Base-by-base conservation (phyloP, 1,140 invertebrate genomes). In the Phthorimaea operculella region DNA sequence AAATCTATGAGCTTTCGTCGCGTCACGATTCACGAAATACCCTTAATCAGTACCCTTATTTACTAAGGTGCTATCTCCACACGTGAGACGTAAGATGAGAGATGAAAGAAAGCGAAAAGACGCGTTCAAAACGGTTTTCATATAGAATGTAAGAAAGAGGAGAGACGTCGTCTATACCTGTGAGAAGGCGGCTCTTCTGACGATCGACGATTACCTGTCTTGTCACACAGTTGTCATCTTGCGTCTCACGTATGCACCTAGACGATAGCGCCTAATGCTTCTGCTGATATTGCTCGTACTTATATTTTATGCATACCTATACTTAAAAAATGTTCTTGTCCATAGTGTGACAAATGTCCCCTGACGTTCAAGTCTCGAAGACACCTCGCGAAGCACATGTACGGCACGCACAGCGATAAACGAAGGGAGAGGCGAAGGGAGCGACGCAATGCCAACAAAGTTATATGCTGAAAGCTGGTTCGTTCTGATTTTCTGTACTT, bases 311-410 rank as follows among this genome's bases (percentile, higher is more conserved):
- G 11, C 21, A 50, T 11, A 6, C 4, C n/a, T n/a, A n/a, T n/a
- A n/a, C n/a, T n/a, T n/a, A n/a, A n/a, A n/a, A n/a, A n/a, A n/a
- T n/a, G n/a, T n/a, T n/a, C 5, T 50, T 21, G 12, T 4, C 51
- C 50, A 0, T 55, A 64, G 62, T 64, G 58, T 18, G 34, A 49
- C 0, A 17, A 51, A n/a, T 64, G 62, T 17, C 50, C 55, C 0
- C 28, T 3, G 7, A 17, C 50, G 47, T 60, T 64, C 52, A 64
- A 64, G 21, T 64, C 62, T 0, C 18, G 42, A 1, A 52, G 62
- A 8, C 62, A 64, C 12, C 58, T 64, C 4, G 33, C 62, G 0
- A 45, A 58, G 11, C 62, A 64, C 47, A 45, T 45, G 1, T 64
- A 64, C 55, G 51, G 45, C 33, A 14, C 58, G 9, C 62, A 64